Percentiles rank a stretch among this genome's conserved stretches.
These are phyloP conservation scores for Eilema griseolum DNA, from an alignment of 2,888 invertebrate genomes.

Conservation along the genomic window DNA sequence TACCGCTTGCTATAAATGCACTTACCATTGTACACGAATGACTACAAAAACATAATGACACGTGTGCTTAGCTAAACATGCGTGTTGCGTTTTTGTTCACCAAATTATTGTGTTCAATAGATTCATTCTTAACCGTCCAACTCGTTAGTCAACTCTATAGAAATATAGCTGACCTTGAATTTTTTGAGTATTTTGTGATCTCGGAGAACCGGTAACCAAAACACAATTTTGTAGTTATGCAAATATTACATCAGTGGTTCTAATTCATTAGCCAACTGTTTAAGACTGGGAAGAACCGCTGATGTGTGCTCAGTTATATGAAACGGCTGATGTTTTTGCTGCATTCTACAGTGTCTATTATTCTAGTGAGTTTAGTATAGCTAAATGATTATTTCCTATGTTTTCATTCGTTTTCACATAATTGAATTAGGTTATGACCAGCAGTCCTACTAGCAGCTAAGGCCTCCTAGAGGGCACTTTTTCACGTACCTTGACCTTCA, in stretches of 20 bases:
- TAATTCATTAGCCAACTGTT: not conserved
- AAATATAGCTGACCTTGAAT: not conserved
- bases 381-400: no score
- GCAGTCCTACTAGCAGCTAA: not conserved
- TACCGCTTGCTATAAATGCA: no score
- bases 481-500: not conserved
- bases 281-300: not conserved
- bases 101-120: not conserved
- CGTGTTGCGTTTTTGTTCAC: not conserved
- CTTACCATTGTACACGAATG: not conserved
- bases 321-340: not conserved
- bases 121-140: not conserved
- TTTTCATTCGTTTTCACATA: no score
- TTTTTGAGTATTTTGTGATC: not conserved
- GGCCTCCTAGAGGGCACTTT: not conserved
- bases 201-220: not conserved
- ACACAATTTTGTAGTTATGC: not conserved
- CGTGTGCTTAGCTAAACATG: not conserved
- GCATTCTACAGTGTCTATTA: no score
- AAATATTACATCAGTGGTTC: not conserved
- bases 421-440: not conserved
- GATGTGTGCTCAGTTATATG: not conserved
- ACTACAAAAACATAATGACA: not conserved
- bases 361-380: no score
- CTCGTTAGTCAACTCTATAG: not conserved